Evolutionary conservation across 1,140 invertebrate species (phyloP), one percentile per base, ranked within the genome.

Genomic region (Probaryconus sp.): DNA sequence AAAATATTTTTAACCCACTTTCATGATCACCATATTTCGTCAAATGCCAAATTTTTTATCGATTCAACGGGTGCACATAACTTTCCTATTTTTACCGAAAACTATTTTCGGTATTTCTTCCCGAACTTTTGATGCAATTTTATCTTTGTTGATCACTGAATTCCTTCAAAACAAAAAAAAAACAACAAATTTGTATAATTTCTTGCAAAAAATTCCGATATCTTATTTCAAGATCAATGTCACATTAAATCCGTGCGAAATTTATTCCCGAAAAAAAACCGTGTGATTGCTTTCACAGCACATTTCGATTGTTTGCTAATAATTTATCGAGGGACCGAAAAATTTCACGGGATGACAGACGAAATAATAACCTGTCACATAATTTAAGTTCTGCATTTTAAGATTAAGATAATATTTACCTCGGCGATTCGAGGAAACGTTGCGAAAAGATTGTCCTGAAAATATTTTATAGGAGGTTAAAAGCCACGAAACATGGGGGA

Each of bases 391-490:
- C n/a, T n/a, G 6, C 55, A 10, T 26, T 58, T 20, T 14, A 47
- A 60, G 40, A 18, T 16, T 28, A 1, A 17, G 55, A 60, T 47
- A 47, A 38, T 14, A 47, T 60, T 47, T 47, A 40, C 38, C n/a
- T 20, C 4, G 1, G 9, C 38, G 33, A 33, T 2, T 21, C 21
- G 48, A 10, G 30, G 40, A 40, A 30, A 13, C 13, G 51, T 38
- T n/a, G 45, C 18, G 31, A 56, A 47, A 43, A 56, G 53, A 35
- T 48, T 14, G 11, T 26, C 40, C 33, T 7, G 6, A 53, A 53
- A 14, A 21, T 5, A 13, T 4, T 20, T 16, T 3, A 30, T 6
- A 31, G 37, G 63, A 71, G 58, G 56, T 71, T 50, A 56, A 42
- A 50, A 63, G 68, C 56, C 35, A 14, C 5, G 14, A 30, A 30